These are phyloP conservation scores for Calliphora vomitoria DNA, from an alignment of 2,888 invertebrate species.

Conservation along the genomic window DNA sequence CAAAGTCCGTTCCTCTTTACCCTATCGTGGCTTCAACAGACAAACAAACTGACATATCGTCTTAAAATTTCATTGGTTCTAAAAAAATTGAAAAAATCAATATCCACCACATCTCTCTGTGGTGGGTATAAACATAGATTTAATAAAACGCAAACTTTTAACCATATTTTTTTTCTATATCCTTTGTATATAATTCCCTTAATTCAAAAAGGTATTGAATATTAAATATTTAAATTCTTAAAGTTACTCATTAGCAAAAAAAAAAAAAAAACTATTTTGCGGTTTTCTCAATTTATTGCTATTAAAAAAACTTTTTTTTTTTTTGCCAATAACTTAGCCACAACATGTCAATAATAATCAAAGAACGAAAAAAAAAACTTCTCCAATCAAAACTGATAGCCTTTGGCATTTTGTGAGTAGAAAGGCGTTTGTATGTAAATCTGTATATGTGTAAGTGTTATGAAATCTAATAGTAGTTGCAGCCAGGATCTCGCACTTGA, in stretches of 20 bases:
- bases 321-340: constrained; percentile 40
- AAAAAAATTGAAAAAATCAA: no score
- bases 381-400: constrained; percentile 53
- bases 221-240: neutral
- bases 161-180: no score
- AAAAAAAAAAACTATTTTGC: constrained; percentile 2
- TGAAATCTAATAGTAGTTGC: neutral
- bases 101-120: no score
- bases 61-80: no score
- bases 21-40: no score
- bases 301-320: constrained; percentile 2
- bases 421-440: neutral
- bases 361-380: constrained; percentile 26
- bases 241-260: constrained; percentile 3
- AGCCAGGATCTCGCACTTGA: constrained; percentile 39
- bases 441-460: neutral
- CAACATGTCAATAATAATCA: constrained; percentile 59
- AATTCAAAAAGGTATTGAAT: no score
- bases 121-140: no score
- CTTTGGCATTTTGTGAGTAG: constrained; percentile 25
- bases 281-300: constrained; percentile 31
- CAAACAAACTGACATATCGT: no score
- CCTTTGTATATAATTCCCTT: no score
- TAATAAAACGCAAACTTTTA: no score
- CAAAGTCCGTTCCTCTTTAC: no score